Percentiles rank a stretch among this genome's conserved stretches.
Evolutionary conservation across 92 coral and sea anemone species (phyloP).

Genomic region (Phenganax subtilis): DNA sequence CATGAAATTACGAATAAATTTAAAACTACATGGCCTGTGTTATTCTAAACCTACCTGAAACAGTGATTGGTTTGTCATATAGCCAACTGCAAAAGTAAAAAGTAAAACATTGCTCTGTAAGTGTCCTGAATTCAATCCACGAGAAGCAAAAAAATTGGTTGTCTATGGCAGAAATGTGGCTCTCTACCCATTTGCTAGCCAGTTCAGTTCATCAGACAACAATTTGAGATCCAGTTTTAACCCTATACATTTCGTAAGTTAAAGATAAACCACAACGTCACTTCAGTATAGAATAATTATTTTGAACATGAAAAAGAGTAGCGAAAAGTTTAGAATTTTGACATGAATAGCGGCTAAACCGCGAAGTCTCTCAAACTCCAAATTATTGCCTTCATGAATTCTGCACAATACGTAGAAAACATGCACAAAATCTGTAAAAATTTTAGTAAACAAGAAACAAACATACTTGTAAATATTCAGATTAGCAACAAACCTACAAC

Average conservation of each 20-base stretch:
- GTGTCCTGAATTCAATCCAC: background rate
- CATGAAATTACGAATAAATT: background rate
- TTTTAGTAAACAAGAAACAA: background rate
- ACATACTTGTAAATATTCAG: slow-evolving; percentile 35
- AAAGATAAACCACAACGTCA: background rate
- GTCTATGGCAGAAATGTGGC: too few species aligned
- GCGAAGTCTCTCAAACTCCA: too few species aligned
- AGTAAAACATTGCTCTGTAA: background rate
- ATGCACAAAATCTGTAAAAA: background rate
- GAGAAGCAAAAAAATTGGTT: background rate
- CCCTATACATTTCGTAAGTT: too few species aligned
- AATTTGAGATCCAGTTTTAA: too few species aligned
- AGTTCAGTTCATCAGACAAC: too few species aligned
- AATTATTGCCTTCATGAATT: too few species aligned
- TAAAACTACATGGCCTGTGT: background rate
- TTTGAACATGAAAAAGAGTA: background rate
- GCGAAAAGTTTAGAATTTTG: background rate
- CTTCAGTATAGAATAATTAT: background rate
- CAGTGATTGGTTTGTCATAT: slow-evolving; percentile 52
- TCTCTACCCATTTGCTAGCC: too few species aligned
- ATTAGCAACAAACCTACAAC: slow-evolving; percentile 21
- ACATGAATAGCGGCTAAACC: too few species aligned
- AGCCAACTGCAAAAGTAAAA: slow-evolving; percentile 65
- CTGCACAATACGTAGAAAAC: background rate
- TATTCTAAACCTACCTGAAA: slow-evolving; percentile 44